Percentiles rank a stretch among this genome's conserved stretches.
These are phyloP conservation scores for Acanthochromis polyacanthus DNA, from an alignment of 2,113 vertebrate genomes.

Conservation along the genomic window DNA sequence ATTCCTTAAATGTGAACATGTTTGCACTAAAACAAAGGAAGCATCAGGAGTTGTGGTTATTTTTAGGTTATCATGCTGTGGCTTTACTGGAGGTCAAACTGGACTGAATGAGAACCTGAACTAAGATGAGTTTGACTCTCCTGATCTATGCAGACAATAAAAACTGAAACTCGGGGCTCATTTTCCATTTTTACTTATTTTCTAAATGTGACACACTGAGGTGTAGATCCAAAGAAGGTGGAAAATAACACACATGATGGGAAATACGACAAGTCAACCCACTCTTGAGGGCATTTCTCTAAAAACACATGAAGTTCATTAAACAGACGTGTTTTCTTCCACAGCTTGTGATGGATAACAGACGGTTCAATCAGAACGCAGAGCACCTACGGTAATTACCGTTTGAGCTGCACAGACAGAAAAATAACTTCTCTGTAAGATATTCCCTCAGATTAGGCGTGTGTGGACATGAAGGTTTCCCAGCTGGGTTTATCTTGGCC, in stretches of 20 bases:
- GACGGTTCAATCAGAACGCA: constrained; percentile 25
- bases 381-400: constrained; percentile 37
- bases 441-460: constrained; percentile 26
- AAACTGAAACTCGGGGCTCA: neutral
- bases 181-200: constrained; percentile 9
- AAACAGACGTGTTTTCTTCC: neutral
- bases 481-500: constrained; percentile 22
- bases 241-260: neutral
- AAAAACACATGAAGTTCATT: constrained; percentile 9
- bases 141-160: neutral
- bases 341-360: constrained; percentile 10
- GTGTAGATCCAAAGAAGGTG: neutral
- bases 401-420: constrained; percentile 19
- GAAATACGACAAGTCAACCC: constrained; percentile 4
- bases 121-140: too few species aligned
- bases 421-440: constrained; percentile 32
- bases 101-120: too few species aligned
- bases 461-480: constrained; percentile 32
- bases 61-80: too few species aligned
- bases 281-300: constrained; percentile 8
- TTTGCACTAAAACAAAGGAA: too few species aligned
- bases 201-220: neutral
- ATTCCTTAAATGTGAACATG: too few species aligned
- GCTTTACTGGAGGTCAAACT: too few species aligned
- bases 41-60: too few species aligned